phyloP scores from a whole-genome alignment of 2,797 vertebrate species.

The Oceanodroma leucorhoa region DNA sequence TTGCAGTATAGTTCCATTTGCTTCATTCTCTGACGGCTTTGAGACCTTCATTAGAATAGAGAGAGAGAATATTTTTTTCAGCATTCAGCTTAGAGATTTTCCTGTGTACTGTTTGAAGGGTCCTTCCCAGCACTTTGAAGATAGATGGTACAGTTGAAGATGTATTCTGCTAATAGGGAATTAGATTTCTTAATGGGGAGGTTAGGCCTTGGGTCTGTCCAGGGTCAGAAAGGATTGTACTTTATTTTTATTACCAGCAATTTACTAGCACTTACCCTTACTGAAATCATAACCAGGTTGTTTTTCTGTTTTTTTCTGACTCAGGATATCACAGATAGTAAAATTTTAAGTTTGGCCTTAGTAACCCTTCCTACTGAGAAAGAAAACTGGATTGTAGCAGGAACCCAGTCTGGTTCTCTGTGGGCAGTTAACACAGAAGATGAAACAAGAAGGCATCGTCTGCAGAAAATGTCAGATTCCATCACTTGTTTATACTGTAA shows the following conservation, averaged over 20 bases:
- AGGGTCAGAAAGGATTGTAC: not conserved
- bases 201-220: not conserved
- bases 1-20: not conserved
- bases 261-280: not conserved
- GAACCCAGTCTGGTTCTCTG: conserved; percentile 88
- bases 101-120: not conserved
- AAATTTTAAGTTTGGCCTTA: conserved; percentile 86
- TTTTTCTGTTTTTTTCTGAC: not conserved
- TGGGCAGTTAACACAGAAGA: conserved; percentile 80
- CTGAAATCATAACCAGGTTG: not conserved
- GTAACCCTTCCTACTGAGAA: conserved; percentile 80
- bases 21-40: not conserved
- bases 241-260: not conserved
- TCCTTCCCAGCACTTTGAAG: not conserved
- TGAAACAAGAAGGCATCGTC: conserved; percentile 72
- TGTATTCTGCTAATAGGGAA: not conserved
- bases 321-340: conserved; percentile 86
- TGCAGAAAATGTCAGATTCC: conserved; percentile 87
- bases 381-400: conserved; percentile 89
- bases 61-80: not conserved
- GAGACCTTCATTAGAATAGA: not conserved
- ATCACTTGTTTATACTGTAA: conserved; percentile 90
- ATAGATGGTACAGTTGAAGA: not conserved
- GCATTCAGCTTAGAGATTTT: not conserved
- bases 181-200: not conserved